Base-by-base conservation (phyloP, 2,888 invertebrate genomes). In the Trichogramma evanescens region DNA sequence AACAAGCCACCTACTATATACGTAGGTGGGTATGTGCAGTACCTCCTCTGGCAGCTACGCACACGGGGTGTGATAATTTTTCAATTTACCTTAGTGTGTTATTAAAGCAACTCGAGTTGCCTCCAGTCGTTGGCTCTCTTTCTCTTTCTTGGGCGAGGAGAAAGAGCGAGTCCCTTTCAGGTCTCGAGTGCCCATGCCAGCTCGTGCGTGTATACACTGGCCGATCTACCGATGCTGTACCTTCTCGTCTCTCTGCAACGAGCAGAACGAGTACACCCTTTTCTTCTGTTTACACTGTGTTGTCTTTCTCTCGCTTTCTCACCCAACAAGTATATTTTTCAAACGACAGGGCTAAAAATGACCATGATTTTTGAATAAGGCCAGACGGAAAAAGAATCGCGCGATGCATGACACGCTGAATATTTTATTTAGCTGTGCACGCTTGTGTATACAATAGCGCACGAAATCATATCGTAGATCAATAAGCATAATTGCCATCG, bases 11-110 rank as follows among this genome's bases (percentile, higher is more conserved):
- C 58, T 55, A 54, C 58, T 62, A 60, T 62, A 62, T 10, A 26
- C 50, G 9, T 8, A n/a, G 10, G 46, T n/a, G 44, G n/a, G 46
- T 59, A 60, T 59, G 53, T 61, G 40, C 45, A 42, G 38, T 49
- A 44, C 48, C 46, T 63, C 63, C 56, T 46, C 40, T 6, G 40
- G 40, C 54, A 7, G 26, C 59, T 61, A 59, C 52, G 59, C 65
- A 64, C 70, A 69, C 71, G 71, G 71, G 74, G 76, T 73, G 75
- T 75, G 76, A 77, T 76, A 76, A 77, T 77, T 77, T 75, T 76
- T 74, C 75, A 77, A 77, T 77, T 76, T 77, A 69, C 69, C 69
- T 70, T 75, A 72, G 74, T 77, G 70, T 70, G 72, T 74, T 77
- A 77, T 77, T 74, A 70, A 74, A 68, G 40, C 13, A n/a, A 38